Conservation (phyloP, 2,797 vertebrate genomes). For the Glossophaga mutica region DNA sequence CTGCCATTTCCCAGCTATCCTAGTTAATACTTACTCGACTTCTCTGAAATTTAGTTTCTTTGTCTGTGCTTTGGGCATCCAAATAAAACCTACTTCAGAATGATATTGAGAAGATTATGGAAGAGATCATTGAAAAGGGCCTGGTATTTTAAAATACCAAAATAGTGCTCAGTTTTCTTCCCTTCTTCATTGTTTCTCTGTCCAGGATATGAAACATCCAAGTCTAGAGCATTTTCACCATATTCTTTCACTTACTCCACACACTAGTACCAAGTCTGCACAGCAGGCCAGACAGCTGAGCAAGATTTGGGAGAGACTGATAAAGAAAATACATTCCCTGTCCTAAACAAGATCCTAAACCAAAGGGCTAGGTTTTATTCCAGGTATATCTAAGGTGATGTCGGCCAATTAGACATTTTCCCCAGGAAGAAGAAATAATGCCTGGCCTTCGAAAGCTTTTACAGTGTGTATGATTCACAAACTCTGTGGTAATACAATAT, state of each 20-base stretch:
- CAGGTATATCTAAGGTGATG: neutral
- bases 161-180: neutral
- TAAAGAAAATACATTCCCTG: neutral
- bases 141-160: neutral
- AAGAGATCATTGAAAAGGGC: neutral
- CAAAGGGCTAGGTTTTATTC: neutral
- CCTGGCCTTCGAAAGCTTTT: neutral
- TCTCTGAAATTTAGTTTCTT: neutral
- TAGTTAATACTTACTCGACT: neutral
- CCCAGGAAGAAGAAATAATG: conserved; percentile 20
- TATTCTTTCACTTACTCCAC: neutral
- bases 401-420: neutral
- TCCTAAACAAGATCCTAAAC: neutral
- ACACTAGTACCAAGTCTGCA: neutral
- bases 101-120: neutral
- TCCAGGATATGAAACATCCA: neutral
- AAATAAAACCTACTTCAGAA: neutral
- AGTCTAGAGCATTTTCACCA: neutral
- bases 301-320: neutral
- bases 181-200: neutral
- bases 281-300: neutral
- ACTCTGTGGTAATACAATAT: conserved; percentile 48
- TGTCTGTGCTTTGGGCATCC: neutral
- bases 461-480: conserved; percentile 14
- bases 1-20: neutral